Conservation (phyloP, 2,113 vertebrate genomes). For the Esox niger region DNA sequence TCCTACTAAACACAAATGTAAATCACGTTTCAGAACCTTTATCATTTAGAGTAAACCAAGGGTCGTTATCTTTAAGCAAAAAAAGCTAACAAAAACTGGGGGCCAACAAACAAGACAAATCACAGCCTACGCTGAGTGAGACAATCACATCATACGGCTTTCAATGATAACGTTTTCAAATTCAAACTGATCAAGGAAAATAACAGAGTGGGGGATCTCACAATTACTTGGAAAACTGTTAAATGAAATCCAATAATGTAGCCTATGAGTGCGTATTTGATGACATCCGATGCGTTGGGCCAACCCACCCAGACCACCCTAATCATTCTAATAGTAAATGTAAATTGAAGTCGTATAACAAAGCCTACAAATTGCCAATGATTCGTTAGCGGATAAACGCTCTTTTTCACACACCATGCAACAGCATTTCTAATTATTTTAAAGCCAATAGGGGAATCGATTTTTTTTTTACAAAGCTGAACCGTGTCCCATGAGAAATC, state of each 20-base stretch:
- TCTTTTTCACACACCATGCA: conserved; percentile 41
- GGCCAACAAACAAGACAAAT: conserved; percentile 2
- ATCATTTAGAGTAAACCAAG: conserved; percentile 55
- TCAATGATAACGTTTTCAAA: no score
- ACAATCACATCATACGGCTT: no score
- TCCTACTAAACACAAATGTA: conserved; percentile 57
- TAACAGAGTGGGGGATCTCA: conserved; percentile 39
- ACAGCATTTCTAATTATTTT: conserved; percentile 65
- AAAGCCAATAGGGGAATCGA: conserved; percentile 61
- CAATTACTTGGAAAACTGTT: conserved; percentile 39
- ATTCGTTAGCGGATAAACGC: conserved; percentile 60
- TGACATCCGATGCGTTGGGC: conserved; percentile 52
- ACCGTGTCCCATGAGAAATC: conserved; percentile 43
- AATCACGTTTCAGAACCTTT: conserved; percentile 46
- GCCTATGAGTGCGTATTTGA: conserved; percentile 45
- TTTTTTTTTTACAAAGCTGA: conserved; percentile 37
- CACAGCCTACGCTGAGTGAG: conserved; percentile 19
- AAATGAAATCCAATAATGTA: conserved; percentile 53
- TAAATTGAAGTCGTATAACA: conserved; percentile 56
- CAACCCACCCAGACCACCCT: conserved; percentile 58
- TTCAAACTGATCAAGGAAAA: no score
- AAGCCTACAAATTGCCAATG: conserved; percentile 55
- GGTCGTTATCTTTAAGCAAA: conserved; percentile 17
- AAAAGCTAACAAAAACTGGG: conserved; percentile 11
- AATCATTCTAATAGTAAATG: conserved; percentile 42